Evolutionary conservation across 2,113 vertebrate species (phyloP).

Genomic region (Progne subis): DNA sequence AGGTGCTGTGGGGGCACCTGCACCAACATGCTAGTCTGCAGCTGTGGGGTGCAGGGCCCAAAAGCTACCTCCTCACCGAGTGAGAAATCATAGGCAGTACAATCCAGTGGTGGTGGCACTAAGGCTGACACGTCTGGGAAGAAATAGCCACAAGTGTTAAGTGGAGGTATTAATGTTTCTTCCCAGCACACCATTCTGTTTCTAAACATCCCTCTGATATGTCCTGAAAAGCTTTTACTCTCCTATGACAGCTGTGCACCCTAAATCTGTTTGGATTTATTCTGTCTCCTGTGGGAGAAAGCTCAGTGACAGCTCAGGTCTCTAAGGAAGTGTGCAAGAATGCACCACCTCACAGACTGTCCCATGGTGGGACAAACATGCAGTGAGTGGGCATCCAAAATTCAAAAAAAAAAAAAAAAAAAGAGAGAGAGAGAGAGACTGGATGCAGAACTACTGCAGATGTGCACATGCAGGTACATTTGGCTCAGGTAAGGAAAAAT

Average conservation of each 20-base stretch:
- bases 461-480: rapidly evolving
- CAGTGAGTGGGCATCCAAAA: neutral
- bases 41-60: constrained; percentile 57
- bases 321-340: rapidly evolving
- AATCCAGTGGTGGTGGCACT: constrained; percentile 73
- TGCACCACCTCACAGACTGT: neutral
- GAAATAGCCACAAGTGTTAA: neutral
- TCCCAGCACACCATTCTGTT: rapidly evolving
- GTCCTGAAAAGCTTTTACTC: neutral
- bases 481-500: neutral
- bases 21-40: neutral
- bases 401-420: neutral
- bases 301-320: neutral
- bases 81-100: constrained; percentile 73
- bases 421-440: neutral
- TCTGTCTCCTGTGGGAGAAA: neutral
- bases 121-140: constrained; percentile 73
- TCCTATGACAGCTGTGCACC: rapidly evolving
- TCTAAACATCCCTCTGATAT: neutral
- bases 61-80: constrained; percentile 60
- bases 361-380: rapidly evolving
- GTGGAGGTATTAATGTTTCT: rapidly evolving
- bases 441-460: rapidly evolving
- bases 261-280: neutral
- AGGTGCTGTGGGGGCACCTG: neutral